Base-by-base conservation (phyloP, 1,140 invertebrate species). In the Heterodera carotae region DNA sequence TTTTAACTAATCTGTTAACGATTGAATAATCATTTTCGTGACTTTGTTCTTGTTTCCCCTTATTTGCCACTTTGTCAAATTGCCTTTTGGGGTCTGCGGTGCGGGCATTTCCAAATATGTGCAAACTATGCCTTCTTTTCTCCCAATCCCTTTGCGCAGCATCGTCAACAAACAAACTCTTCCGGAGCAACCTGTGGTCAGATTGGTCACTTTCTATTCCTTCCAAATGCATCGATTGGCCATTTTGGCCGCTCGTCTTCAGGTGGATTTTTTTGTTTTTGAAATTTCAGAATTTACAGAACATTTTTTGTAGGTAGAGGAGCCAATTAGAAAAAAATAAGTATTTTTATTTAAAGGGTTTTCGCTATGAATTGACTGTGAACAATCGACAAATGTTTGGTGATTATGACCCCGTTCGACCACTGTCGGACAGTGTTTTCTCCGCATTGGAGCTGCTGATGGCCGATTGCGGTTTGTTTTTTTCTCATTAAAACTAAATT, bases 201-300 rank as follows among this genome's bases (percentile, higher is more conserved):
- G 72, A 15, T 73, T 87, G 27, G 85, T 86, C 25, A 76, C 72
- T 34, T 87, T 87, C 76, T 87, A 87, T 70, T 80, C 76, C 22
- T 73, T 73, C 68, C 86, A 87, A 84, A 87, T 88, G 83, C 85
- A 86, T 71, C 70, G 75, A 5, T 60, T 87, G 53, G 85, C 85
- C 25, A 83, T 88, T 67, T 76, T 87, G 12, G 84, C 76, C 48
- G 85, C 85, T 5, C 59, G 85, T 12, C 71, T 87, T 31, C 85
- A 85, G 72, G 85, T 76, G 56, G 8, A 67, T 27, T 53, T 22
- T 18, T n/a, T n/a, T 27, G 7, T 29, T 27, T 56, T 8, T 79
- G 2, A 0, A 33, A 69, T 36, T n/a, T 10, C 33, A 8, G 8
- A 18, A n/a, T n/a, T 1, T 0, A 27, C 69, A 75, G 75, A 27